These are phyloP conservation scores for Altica lythri DNA, from an alignment of 2,888 invertebrate genomes.

Conservation along the genomic window DNA sequence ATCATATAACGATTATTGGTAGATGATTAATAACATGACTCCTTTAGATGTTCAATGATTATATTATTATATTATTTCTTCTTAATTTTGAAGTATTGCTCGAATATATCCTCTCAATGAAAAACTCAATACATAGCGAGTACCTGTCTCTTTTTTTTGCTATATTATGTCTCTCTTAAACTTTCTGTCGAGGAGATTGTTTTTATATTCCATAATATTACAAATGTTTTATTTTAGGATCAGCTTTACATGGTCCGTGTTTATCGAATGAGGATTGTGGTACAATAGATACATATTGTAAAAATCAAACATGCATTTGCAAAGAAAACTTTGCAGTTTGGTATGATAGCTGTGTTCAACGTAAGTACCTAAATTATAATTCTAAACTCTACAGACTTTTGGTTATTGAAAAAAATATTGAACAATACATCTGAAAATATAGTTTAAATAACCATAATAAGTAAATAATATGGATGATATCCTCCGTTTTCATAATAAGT, in stretches of 20 bases:
- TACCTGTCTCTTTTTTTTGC: not conserved
- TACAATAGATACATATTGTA: conserved; percentile 48
- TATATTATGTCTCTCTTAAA: too few relatives aligned
- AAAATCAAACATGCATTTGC: conserved; percentile 46
- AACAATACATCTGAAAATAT: too few relatives aligned
- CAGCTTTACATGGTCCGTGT: conserved; percentile 47
- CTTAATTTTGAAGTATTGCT: too few relatives aligned
- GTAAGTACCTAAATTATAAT: conserved; percentile 32
- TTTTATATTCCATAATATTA: not conserved
- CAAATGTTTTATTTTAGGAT: conserved; percentile 40
- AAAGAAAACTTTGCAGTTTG: conserved; percentile 44
- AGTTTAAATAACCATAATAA: too few relatives aligned
- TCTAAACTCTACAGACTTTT: not conserved
- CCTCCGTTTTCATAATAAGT: too few relatives aligned
- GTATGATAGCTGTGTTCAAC: conserved; percentile 46
- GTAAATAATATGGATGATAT: too few relatives aligned
- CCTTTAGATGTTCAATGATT: too few relatives aligned
- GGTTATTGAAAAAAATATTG: not conserved
- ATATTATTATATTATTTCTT: too few relatives aligned
- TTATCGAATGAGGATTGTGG: conserved; percentile 47
- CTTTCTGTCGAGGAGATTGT: too few relatives aligned
- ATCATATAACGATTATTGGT: too few relatives aligned
- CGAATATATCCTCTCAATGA: too few relatives aligned
- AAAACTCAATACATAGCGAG: not conserved
- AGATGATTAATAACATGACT: too few relatives aligned